Conservation (phyloP, 2,888 invertebrate species). For the Hemistola chrysoprasaria region DNA sequence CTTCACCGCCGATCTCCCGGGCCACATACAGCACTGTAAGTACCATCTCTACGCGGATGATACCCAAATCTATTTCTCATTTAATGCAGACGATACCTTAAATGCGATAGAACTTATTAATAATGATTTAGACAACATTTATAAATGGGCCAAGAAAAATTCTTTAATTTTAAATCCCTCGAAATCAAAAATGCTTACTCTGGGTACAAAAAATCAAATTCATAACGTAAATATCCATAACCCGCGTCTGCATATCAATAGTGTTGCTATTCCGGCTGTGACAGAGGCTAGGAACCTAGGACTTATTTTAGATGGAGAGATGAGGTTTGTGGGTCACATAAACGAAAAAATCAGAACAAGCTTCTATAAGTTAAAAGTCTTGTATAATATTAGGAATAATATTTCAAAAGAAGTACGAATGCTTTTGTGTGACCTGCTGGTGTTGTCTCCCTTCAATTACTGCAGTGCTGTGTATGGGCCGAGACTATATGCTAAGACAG, state of each 20-base stretch:
- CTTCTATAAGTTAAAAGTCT: neutral
- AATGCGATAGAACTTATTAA: too few species aligned
- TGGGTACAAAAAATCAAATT: too few species aligned
- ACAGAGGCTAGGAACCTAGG: neutral
- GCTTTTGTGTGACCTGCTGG: neutral
- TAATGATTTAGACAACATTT: too few species aligned
- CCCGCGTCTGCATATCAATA: neutral
- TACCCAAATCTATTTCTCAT: too few species aligned
- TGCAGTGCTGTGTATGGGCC: slow-evolving; percentile 20
- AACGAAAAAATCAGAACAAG: slow-evolving; percentile 5
- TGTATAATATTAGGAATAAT: too few species aligned
- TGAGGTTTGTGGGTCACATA: slow-evolving; percentile 9
- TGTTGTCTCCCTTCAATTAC: slow-evolving; percentile 10
- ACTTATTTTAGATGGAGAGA: slow-evolving; percentile 1
- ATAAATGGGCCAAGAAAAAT: too few species aligned
- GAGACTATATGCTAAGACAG: slow-evolving; percentile 8
- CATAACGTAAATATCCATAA: too few species aligned
- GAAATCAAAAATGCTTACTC: too few species aligned
- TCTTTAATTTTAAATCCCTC: too few species aligned
- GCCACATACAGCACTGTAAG: neutral
- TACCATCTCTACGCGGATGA: too few species aligned
- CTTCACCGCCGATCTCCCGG: neutral
- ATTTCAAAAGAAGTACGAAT: neutral
- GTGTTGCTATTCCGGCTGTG: neutral
- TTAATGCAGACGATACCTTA: too few species aligned